Evolutionary conservation across 2,797 vertebrate species (phyloP), one percentile per base, ranked within the genome.

Genomic region (Scolopax bukidnonensis): DNA sequence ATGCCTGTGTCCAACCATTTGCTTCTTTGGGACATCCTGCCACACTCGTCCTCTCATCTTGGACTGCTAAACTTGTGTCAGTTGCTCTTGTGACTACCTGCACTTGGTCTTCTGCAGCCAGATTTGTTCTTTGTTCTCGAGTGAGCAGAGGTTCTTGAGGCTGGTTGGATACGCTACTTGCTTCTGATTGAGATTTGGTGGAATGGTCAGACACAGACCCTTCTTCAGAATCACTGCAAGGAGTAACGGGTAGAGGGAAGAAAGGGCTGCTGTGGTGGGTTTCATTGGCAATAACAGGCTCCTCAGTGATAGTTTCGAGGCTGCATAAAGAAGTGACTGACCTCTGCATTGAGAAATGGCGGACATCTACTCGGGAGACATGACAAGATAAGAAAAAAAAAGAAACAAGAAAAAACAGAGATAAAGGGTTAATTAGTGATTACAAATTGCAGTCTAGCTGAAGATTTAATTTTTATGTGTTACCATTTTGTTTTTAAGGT

Each of bases 261-360:
- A 87, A 77, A 28, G 92, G 86, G 86, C 96, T 93, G 92, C 56
- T 47, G 67, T 84, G 91, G 87, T 89, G 92, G 84, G 71, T 96
- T 81, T 98, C 98, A 86, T 76, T 97, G 91, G 97, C 68, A 96
- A 84, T 38, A 76, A 90, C 82, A 41, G 98, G 97, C 96, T 99
- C 98, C 97, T 99, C 98, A 20, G 97, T 97, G 84, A 98, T 99
- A 33, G 98, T 98, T 96, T 98, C 98, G 97, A 98, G 98, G 97
- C 97, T 97, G 97, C 97, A 98, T 94, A 98, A 98, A 92, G 98
- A 98, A 87, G 98, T 96, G 92, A 95, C 94, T 77, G 98, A 97
- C 97, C 96, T 98, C 97, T 98, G 98, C 61, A 95, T 83, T 47
- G 98, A 97, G 93, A 95, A 95, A 94, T 89, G 96, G 95, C 95